phyloP scores from a whole-genome alignment of 2,113 vertebrate genomes.

The Gambusia holbrooki region DNA sequence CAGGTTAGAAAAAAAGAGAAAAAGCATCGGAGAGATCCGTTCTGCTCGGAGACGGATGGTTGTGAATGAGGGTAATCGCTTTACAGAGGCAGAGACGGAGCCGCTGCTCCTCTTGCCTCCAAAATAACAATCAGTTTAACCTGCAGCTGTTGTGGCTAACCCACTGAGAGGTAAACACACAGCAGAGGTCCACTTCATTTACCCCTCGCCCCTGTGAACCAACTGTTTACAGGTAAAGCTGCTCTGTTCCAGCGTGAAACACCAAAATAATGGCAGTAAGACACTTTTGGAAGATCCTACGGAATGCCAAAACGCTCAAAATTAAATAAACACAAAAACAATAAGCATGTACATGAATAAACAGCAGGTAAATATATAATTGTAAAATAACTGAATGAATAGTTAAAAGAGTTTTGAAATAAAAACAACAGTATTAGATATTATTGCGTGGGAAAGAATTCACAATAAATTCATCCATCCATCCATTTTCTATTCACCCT shows the following conservation, averaged over 20 bases:
- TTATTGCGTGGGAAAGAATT: too few species aligned
- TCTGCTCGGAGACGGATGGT: constrained; percentile 40
- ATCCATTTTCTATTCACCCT: too few species aligned
- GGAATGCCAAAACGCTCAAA: too few species aligned
- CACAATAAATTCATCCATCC: too few species aligned
- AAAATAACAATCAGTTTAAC: constrained; percentile 29
- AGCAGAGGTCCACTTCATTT: constrained; percentile 7
- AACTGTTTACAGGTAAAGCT: neutral
- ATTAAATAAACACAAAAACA: too few species aligned
- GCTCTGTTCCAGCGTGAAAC: neutral
- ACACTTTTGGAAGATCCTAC: too few species aligned
- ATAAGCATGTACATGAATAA: too few species aligned
- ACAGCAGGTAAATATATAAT: too few species aligned
- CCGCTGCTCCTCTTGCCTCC: constrained; percentile 12
- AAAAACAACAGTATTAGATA: too few species aligned
- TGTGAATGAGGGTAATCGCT: constrained; percentile 55
- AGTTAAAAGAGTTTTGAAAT: too few species aligned
- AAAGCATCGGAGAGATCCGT: constrained; percentile 14
- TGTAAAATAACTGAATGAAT: too few species aligned
- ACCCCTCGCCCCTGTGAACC: neutral
- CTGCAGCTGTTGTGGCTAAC: constrained; percentile 1
- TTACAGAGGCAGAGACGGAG: constrained; percentile 26
- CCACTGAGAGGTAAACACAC: neutral
- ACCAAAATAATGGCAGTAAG: neutral
- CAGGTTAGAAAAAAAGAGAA: constrained; percentile 19